Evolutionary conservation across 2,113 vertebrate species (phyloP).

Genomic region (Pimephales promelas): DNA sequence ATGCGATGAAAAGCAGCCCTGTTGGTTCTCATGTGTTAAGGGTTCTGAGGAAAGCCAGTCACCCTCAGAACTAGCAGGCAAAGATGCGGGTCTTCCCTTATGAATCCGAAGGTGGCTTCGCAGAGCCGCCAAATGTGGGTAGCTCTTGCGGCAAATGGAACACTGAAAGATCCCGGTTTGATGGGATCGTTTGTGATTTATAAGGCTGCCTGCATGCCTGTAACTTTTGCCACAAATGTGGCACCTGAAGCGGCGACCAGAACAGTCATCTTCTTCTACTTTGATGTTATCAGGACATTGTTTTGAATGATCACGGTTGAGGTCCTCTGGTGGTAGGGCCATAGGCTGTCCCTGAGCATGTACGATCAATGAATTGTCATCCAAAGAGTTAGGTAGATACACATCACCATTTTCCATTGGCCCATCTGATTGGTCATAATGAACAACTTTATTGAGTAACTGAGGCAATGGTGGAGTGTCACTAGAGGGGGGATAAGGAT

Average conservation of each 20-base stretch:
- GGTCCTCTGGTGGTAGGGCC: slow-evolving; percentile 55
- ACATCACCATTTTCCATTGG: slow-evolving; percentile 64
- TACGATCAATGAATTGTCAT: slow-evolving; percentile 61
- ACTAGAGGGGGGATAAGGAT: slow-evolving; percentile 71
- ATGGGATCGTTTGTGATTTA: slow-evolving; percentile 90
- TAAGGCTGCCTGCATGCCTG: slow-evolving; percentile 88
- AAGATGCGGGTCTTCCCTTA: slow-evolving; percentile 72
- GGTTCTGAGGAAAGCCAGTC: slow-evolving; percentile 79
- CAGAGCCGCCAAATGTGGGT: slow-evolving; percentile 84
- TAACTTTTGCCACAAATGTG: slow-evolving; percentile 87
- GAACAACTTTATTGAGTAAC: slow-evolving; percentile 71
- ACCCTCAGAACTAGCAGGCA: slow-evolving; percentile 62
- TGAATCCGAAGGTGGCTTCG: slow-evolving; percentile 87
- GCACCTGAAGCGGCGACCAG: slow-evolving; percentile 78
- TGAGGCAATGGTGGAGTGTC: slow-evolving; percentile 73
- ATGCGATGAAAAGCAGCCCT: slow-evolving; percentile 61
- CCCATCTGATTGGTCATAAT: slow-evolving; percentile 71
- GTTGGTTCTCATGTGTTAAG: slow-evolving; percentile 69
- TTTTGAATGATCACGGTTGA: slow-evolving; percentile 48
- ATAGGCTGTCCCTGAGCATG: slow-evolving; percentile 67
- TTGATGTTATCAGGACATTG: slow-evolving; percentile 57
- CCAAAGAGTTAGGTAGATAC: slow-evolving; percentile 75
- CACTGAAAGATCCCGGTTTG: slow-evolving; percentile 85
- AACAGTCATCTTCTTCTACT: slow-evolving; percentile 57
- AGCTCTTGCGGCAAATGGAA: slow-evolving; percentile 82